A percentile compares a stretch with the other conserved stretches of the same genome.
phyloP scores from a whole-genome alignment of 2,888 invertebrate genomes.

The Bruchidius siliquastri region DNA sequence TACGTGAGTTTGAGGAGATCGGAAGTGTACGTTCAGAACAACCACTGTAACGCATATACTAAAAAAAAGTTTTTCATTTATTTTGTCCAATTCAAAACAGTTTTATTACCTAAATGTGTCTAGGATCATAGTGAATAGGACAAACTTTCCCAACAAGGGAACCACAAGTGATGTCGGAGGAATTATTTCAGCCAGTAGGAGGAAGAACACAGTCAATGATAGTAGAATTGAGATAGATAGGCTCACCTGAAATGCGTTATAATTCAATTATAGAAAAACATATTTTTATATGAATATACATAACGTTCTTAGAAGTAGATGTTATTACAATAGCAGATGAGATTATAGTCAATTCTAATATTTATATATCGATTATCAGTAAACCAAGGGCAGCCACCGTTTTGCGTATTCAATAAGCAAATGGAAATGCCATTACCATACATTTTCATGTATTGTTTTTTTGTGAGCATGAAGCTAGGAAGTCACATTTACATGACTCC shows the following conservation, averaged over 20 bases:
- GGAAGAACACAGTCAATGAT: conserved; percentile 94
- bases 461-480: too few species aligned
- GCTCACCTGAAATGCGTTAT: conserved; percentile 61
- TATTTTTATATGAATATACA: too few species aligned
- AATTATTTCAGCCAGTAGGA: conserved; percentile 83
- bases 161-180: conserved; percentile 91
- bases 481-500: too few species aligned
- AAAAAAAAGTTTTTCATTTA: conserved; percentile 17
- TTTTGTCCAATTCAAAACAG: not conserved
- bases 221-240: conserved; percentile 92
- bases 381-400: too few species aligned
- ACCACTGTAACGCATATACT: conserved; percentile 62
- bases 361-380: too few species aligned
- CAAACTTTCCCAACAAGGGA: conserved; percentile 89
- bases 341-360: too few species aligned
- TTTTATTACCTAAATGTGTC: conserved; percentile 82
- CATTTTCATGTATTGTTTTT: too few species aligned
- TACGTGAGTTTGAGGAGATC: conserved; percentile 94
- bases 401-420: too few species aligned
- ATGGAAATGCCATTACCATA: too few species aligned
- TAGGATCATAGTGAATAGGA: conserved; percentile 93
- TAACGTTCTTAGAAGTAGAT: too few species aligned
- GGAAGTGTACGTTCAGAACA: conserved; percentile 95
- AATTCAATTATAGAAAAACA: not conserved
- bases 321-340: too few species aligned